Conservation (phyloP, 2,113 vertebrate species). For the Pangasianodon gigas region DNA sequence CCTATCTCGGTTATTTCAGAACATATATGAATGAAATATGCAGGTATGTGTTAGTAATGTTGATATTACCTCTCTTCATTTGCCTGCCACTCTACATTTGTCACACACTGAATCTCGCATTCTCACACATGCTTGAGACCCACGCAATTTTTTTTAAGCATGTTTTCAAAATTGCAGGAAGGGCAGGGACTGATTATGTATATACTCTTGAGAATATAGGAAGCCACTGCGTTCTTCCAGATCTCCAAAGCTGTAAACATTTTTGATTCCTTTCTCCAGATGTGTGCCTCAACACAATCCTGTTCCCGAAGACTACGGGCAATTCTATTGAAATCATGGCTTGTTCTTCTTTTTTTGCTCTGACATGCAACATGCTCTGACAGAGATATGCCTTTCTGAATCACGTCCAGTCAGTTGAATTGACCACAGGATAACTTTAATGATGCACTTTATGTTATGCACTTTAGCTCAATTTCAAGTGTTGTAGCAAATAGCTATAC, state of each 20-base stretch:
- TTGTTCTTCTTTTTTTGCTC: neutral
- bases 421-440: neutral
- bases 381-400: neutral
- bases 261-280: neutral
- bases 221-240: neutral
- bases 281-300: neutral
- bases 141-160: neutral
- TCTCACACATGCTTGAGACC: neutral
- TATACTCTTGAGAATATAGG: neutral
- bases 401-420: neutral
- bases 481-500: neutral
- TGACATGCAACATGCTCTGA: neutral
- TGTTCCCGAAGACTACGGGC: neutral
- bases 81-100: neutral
- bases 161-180: constrained; percentile 17
- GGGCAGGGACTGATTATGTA: neutral
- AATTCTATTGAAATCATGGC: neutral
- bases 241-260: constrained; percentile 1
- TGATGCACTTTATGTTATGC: neutral
- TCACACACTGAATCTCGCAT: neutral
- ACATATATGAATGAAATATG: neutral
- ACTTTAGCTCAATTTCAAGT: neutral
- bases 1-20: neutral
- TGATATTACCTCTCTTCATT: neutral
- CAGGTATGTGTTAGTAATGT: neutral